Evolutionary conservation across 1,140 invertebrate species (phyloP).

Genomic region (Penaeus vannamei): DNA sequence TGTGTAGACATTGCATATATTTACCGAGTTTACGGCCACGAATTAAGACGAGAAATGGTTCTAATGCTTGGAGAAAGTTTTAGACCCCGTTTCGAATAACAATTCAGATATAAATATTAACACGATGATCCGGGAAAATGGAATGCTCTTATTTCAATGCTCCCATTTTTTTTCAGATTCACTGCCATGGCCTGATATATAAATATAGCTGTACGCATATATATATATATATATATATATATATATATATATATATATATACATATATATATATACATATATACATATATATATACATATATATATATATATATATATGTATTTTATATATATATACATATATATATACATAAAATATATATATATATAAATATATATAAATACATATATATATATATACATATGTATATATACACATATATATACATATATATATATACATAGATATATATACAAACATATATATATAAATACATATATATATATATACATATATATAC

Average conservation of each 20-base stretch:
- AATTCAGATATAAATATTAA: too few species aligned
- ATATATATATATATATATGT: background rate
- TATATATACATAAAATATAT: background rate
- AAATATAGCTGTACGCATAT: background rate
- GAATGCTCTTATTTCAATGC: too few species aligned
- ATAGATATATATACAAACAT: conserved; percentile 38
- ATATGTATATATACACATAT: conserved; percentile 7
- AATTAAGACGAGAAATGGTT: too few species aligned
- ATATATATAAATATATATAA: background rate
- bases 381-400: background rate
- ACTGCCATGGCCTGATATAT: background rate
- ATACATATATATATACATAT: background rate
- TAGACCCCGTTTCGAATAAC: too few species aligned
- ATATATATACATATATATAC: too few species aligned
- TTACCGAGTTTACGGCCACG: too few species aligned
- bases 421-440: conserved; percentile 43
- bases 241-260: background rate
- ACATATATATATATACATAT: background rate
- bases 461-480: too few species aligned
- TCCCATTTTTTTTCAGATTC: too few species aligned
- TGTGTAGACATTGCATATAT: too few species aligned
- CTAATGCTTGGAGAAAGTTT: too few species aligned
- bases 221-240: conserved; percentile 13
- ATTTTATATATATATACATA: background rate
- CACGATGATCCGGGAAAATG: too few species aligned